Evolutionary conservation across 2,797 vertebrate species (phyloP).

Genomic region (Anisognathus igniventris): DNA sequence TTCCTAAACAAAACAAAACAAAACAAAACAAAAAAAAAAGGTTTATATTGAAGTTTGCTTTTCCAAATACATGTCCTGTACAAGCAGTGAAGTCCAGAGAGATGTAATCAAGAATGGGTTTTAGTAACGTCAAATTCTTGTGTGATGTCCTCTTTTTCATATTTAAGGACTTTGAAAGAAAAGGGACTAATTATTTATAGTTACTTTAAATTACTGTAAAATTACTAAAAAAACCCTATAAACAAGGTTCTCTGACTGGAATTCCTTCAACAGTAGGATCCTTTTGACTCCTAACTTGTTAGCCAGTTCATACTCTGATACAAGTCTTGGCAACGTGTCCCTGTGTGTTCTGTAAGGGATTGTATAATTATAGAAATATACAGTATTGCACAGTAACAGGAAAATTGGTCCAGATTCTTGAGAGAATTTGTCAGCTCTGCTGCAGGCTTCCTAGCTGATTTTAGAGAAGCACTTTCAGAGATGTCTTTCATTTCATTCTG

Average conservation of each 20-base stretch:
- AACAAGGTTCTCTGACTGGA: not conserved
- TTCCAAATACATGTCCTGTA: not conserved
- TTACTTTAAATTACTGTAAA: not conserved
- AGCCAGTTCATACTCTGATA: not conserved
- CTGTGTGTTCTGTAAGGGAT: not conserved
- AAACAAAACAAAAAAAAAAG: not conserved
- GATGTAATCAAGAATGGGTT: not conserved
- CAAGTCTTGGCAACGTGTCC: not conserved
- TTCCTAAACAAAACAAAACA: not conserved
- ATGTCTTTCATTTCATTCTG: not conserved
- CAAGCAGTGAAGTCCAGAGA: not conserved
- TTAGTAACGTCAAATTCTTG: not conserved
- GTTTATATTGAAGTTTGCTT: not conserved
- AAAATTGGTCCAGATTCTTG: not conserved
- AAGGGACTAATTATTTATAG: not conserved
- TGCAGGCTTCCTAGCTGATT: not conserved
- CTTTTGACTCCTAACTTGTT: not conserved
- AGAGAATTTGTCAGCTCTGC: not conserved
- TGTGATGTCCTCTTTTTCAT: not conserved
- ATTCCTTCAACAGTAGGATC: not conserved
- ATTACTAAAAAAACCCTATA: not conserved
- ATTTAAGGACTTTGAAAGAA: not conserved
- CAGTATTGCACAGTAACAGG: not conserved
- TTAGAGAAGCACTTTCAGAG: not conserved
- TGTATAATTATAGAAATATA: not conserved